Percentiles rank a stretch among this genome's conserved stretches.
Evolutionary conservation across 2,888 invertebrate genomes (phyloP).

Genomic region (Lepidocyrtoides sp.): DNA sequence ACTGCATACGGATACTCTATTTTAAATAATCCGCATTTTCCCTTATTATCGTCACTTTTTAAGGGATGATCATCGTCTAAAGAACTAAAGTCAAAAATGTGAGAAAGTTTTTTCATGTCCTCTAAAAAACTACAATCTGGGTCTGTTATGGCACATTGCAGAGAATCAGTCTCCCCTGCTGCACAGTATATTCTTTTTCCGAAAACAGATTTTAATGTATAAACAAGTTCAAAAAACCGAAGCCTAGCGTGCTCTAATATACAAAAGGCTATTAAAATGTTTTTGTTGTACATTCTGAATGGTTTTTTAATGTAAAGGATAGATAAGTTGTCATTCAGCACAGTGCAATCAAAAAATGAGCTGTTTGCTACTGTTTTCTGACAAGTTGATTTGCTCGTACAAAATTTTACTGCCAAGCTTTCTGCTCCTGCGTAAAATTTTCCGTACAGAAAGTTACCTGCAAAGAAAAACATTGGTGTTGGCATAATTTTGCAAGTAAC

Average conservation of each 20-base stretch:
- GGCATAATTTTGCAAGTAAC: not conserved
- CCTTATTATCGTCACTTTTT: not conserved
- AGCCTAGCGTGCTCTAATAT: not conserved
- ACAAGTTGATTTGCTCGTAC: not conserved
- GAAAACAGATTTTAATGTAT: not conserved
- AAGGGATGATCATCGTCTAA: not conserved
- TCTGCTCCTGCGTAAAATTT: not conserved
- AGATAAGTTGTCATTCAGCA: not conserved
- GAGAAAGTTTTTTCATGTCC: not conserved
- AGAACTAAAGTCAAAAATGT: not conserved
- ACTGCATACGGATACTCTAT: not conserved
- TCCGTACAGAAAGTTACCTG: not conserved
- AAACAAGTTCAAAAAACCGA: not conserved
- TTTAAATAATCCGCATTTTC: not conserved
- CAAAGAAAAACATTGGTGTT: not conserved
- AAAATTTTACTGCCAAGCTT: not conserved
- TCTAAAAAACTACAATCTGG: not conserved
- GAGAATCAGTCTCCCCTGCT: not conserved
- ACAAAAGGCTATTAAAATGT: not conserved
- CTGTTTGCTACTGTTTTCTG: not conserved
- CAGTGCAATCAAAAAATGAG: not conserved
- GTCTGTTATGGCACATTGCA: not conserved
- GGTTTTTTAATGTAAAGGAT: not conserved
- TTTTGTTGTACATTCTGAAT: not conserved
- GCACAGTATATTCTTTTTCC: too few species aligned